Percentiles rank a stretch among this genome's conserved stretches.
Conservation (phyloP, 2,888 invertebrate genomes). For the Tetramorium bicarinatum region DNA sequence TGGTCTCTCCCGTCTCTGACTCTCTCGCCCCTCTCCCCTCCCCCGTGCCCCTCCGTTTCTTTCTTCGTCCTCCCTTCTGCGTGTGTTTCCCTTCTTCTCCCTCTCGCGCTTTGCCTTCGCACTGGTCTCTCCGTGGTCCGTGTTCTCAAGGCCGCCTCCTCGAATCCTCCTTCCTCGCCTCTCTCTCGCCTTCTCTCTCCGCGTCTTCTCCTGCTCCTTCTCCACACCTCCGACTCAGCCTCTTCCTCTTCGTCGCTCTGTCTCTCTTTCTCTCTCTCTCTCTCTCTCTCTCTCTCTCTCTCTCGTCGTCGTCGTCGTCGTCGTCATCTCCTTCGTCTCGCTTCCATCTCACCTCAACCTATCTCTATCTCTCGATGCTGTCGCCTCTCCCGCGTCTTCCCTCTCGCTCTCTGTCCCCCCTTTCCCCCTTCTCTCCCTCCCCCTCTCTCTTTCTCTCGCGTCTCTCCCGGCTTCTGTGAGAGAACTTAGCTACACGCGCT, state of each 20-base stretch:
- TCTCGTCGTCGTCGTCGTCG: conserved; percentile 5
- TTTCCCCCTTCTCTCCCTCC: not conserved
- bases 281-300: not conserved
- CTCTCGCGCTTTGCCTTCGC: conserved; percentile 59
- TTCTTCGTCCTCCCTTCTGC: conserved; percentile 26
- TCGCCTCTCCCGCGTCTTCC: conserved; percentile 35
- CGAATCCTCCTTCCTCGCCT: conserved; percentile 76
- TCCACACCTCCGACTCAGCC: conserved; percentile 64
- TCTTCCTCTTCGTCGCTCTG: conserved; percentile 56
- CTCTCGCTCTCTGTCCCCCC: conserved; percentile 13
- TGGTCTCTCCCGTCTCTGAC: conserved; percentile 75
- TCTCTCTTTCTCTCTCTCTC: not conserved
- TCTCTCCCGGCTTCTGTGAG: conserved; percentile 54
- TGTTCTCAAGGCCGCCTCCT: conserved; percentile 86
- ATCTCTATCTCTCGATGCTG: conserved; percentile 48
- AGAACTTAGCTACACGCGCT: conserved; percentile 60
- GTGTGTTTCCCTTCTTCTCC: conserved; percentile 41
- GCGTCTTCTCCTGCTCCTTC: conserved; percentile 63
- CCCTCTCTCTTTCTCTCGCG: conserved; percentile 28
- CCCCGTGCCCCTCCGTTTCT: conserved; percentile 33
- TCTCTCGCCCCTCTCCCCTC: conserved; percentile 21
- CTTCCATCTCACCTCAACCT: conserved; percentile 67
- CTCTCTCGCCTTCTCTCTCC: conserved; percentile 64
- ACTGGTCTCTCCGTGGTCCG: conserved; percentile 79
- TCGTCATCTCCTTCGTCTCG: not conserved